phyloP scores from a whole-genome alignment of 2,113 vertebrate species.

The Anoura caudifer region DNA sequence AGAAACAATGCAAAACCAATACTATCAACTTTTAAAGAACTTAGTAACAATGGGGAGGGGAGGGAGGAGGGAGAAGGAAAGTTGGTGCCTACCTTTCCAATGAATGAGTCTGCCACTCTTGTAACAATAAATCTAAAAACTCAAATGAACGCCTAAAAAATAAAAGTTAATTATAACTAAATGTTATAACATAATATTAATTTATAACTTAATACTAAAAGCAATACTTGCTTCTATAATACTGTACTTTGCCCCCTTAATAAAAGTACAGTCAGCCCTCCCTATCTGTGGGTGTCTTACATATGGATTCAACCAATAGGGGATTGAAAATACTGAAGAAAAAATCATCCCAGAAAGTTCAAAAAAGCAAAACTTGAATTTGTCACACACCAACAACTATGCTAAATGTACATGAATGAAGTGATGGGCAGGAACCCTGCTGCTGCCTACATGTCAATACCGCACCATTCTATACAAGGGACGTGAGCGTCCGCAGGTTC shows the following conservation, averaged over 20 bases:
- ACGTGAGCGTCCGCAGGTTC: not conserved
- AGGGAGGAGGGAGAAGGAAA: not conserved
- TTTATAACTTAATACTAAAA: slow-evolving; percentile 35
- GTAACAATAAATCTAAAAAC: slow-evolving; percentile 92
- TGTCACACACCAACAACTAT: not conserved
- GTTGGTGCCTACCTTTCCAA: slow-evolving; percentile 87
- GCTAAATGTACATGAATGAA: not conserved
- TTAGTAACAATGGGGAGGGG: not conserved
- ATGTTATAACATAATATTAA: not conserved
- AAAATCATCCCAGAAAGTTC: not conserved
- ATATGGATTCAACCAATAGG: not conserved
- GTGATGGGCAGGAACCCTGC: not conserved
- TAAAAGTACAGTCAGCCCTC: not conserved
- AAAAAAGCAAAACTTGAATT: not conserved
- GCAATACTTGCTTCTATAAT: not conserved
- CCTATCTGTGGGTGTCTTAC: not conserved
- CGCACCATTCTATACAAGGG: not conserved
- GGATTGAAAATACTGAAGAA: not conserved
- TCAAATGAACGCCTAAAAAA: slow-evolving; percentile 91
- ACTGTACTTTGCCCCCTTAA: not conserved
- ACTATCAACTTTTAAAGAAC: not conserved
- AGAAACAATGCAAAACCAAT: not conserved
- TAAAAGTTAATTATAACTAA: slow-evolving; percentile 33
- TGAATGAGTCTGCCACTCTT: slow-evolving; percentile 92
- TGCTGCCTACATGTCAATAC: not conserved